A percentile compares a stretch with the other conserved stretches of the same genome.
phyloP scores from a whole-genome alignment of 2,888 invertebrate genomes.

The Camptogramma bilineatum region DNA sequence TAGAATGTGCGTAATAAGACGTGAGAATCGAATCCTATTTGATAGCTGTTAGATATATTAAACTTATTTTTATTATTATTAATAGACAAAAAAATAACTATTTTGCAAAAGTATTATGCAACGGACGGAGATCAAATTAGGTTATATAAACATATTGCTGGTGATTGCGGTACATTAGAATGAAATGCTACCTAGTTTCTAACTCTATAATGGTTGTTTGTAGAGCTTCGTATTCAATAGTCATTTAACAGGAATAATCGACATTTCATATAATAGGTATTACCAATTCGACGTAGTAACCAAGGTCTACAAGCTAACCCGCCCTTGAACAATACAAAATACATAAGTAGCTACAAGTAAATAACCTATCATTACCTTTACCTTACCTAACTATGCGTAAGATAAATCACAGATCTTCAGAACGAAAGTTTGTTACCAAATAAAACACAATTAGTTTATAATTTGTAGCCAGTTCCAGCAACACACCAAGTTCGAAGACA shows the following conservation, averaged over 20 bases:
- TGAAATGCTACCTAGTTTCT: neutral
- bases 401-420: neutral
- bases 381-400: neutral
- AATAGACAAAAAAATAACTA: no score
- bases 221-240: neutral
- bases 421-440: constrained; percentile 28
- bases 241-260: neutral
- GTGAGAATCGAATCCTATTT: constrained; percentile 5
- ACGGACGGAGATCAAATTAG: neutral
- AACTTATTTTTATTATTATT: no score
- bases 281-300: neutral
- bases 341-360: neutral
- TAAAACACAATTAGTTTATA: constrained; percentile 36
- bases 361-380: neutral
- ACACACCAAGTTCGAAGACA: constrained; percentile 58
- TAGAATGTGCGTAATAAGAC: constrained; percentile 42
- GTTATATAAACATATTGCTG: neutral
- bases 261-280: neutral
- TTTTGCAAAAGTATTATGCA: neutral
- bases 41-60: neutral
- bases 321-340: neutral
- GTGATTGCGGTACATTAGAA: neutral
- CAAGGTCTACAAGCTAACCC: neutral
- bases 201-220: neutral
- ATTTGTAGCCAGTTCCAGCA: constrained; percentile 40